A percentile compares a stretch with the other conserved stretches of the same genome.
Conservation (phyloP, 2,888 invertebrate genomes). For the Hylaea fasciaria region DNA sequence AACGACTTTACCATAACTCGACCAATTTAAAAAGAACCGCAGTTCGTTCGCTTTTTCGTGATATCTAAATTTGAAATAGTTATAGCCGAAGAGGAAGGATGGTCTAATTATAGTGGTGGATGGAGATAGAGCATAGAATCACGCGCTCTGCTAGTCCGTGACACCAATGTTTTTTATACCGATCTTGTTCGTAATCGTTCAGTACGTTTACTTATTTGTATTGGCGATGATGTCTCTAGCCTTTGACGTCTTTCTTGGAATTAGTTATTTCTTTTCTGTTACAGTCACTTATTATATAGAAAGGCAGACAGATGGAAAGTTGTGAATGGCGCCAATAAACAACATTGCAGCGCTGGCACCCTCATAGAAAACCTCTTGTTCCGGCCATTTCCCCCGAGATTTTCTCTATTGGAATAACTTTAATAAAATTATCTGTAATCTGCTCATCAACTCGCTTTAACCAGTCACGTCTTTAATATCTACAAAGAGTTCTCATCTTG, state of each 20-base stretch:
- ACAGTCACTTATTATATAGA: slow-evolving; percentile 29
- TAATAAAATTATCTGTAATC: slow-evolving; percentile 29
- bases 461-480: slow-evolving; percentile 33
- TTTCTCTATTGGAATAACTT: slow-evolving; percentile 39
- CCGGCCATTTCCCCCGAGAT: slow-evolving; percentile 34
- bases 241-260: slow-evolving; percentile 30
- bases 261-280: slow-evolving; percentile 11
- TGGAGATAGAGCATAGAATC: slow-evolving; percentile 58
- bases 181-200: slow-evolving; percentile 54
- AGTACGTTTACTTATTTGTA: slow-evolving; percentile 49
- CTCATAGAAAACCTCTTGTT: slow-evolving; percentile 29
- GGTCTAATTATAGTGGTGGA: slow-evolving; percentile 52
- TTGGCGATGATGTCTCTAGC: slow-evolving; percentile 36
- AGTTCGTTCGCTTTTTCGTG: slow-evolving; percentile 45
- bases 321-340: slow-evolving; percentile 23
- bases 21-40: slow-evolving; percentile 52
- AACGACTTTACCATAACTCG: slow-evolving; percentile 56
- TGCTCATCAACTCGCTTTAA: slow-evolving; percentile 30
- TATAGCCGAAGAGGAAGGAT: slow-evolving; percentile 46
- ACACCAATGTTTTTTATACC: slow-evolving; percentile 68
- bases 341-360: slow-evolving; percentile 11
- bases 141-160: slow-evolving; percentile 70
- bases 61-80: slow-evolving; percentile 49
- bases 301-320: slow-evolving; percentile 39
- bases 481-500: slow-evolving; percentile 22